These are phyloP conservation scores for Lagorchestes hirsutus DNA, from an alignment of 2,797 vertebrate species.

Conservation along the genomic window DNA sequence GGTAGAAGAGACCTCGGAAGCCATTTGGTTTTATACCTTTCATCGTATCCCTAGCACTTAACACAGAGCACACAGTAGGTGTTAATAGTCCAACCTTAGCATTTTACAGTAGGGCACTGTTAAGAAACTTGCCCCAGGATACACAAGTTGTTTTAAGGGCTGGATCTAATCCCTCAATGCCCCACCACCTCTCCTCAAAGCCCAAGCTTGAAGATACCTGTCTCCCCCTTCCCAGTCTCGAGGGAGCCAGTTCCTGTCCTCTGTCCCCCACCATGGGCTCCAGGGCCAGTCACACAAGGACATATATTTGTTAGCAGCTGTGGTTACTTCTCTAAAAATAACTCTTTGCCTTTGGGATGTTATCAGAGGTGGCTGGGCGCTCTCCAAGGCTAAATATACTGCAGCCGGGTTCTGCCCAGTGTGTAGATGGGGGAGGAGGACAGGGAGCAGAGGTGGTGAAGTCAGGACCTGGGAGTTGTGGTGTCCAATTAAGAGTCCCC, in stretches of 20 bases:
- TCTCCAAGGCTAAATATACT: slow-evolving; percentile 11
- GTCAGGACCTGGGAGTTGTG: background rate
- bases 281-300: background rate
- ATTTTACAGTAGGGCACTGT: background rate
- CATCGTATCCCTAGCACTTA: background rate
- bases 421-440: background rate
- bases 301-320: background rate
- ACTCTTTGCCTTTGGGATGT: background rate
- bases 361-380: background rate
- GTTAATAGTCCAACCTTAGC: background rate
- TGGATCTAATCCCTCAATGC: background rate
- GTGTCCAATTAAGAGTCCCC: background rate
- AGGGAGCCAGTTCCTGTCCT: background rate
- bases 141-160: background rate
- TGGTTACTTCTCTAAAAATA: background rate
- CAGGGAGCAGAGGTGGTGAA: background rate
- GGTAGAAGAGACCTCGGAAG: background rate
- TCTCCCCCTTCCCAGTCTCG: background rate
- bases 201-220: background rate
- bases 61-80: background rate
- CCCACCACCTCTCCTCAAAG: background rate
- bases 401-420: background rate
- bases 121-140: background rate
- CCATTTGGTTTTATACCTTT: background rate
- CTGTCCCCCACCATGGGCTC: background rate